Conservation (phyloP, 35 echinoderm and acorn worm genomes). For the Strongylocentrotus purpuratus region DNA sequence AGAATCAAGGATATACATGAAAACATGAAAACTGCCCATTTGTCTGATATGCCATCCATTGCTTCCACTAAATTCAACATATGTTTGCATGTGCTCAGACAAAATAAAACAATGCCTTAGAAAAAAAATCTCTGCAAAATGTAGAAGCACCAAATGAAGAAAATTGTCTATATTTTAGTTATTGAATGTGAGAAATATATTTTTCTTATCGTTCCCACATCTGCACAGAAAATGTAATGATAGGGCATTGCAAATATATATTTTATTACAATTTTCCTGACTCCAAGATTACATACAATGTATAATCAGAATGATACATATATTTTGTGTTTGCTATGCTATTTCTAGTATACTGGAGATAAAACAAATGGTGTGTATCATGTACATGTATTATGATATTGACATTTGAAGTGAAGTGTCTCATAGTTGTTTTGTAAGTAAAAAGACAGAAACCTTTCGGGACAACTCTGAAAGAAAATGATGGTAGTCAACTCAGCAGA, state of each 20-base stretch:
- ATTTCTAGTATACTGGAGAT: background rate
- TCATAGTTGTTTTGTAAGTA: too few relatives aligned
- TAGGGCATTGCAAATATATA: background rate
- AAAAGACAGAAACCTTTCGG: too few relatives aligned
- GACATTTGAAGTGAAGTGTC: too few relatives aligned
- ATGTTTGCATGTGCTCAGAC: background rate
- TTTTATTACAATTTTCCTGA: background rate
- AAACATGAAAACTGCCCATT: background rate
- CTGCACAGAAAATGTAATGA: background rate
- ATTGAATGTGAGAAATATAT: background rate
- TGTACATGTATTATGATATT: too few relatives aligned
- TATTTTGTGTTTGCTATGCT: background rate
- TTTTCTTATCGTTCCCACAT: background rate
- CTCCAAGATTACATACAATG: background rate
- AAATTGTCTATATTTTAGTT: background rate
- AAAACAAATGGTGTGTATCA: too few relatives aligned
- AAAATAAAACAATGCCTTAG: background rate
- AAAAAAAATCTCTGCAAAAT: background rate
- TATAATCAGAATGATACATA: background rate
- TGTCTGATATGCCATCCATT: background rate
- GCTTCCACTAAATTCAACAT: background rate
- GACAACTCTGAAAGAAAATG: too few relatives aligned
- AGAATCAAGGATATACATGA: background rate
- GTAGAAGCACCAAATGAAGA: background rate
- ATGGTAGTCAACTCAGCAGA: too few relatives aligned